phyloP scores from a whole-genome alignment of 2,888 invertebrate species.

The Digitonthophagus gazella region DNA sequence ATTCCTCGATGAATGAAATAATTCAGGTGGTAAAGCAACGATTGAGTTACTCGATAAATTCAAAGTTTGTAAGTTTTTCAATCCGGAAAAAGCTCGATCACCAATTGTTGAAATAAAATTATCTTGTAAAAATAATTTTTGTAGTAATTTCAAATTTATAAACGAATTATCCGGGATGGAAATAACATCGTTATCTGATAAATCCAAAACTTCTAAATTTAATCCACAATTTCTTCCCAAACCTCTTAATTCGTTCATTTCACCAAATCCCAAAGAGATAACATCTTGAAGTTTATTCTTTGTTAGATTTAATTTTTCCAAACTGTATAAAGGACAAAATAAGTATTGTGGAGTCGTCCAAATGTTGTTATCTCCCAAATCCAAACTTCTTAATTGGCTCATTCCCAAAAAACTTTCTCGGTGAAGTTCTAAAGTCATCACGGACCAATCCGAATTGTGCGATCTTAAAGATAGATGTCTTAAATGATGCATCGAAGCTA shows the following conservation, averaged over 20 bases:
- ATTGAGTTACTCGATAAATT: constrained; percentile 79
- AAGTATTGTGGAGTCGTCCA: constrained; percentile 71
- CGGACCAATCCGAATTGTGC: constrained; percentile 77
- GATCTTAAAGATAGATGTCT: constrained; percentile 67
- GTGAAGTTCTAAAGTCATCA: constrained; percentile 73
- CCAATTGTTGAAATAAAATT: constrained; percentile 73
- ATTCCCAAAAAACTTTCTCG: constrained; percentile 70
- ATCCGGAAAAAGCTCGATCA: constrained; percentile 71
- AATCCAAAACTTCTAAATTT: constrained; percentile 67
- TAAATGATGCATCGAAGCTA: constrained; percentile 66
- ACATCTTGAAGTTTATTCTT: constrained; percentile 77
- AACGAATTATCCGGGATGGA: constrained; percentile 69
- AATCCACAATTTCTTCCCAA: constrained; percentile 66
- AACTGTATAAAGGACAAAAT: constrained; percentile 69
- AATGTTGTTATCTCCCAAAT: constrained; percentile 74
- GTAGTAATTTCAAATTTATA: constrained; percentile 67
- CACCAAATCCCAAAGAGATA: constrained; percentile 71
- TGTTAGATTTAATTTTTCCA: constrained; percentile 70
- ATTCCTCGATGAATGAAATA: constrained; percentile 72
- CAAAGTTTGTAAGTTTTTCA: constrained; percentile 66
- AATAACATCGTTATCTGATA: constrained; percentile 72
- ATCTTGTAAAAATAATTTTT: constrained; percentile 69
- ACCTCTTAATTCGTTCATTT: constrained; percentile 67
- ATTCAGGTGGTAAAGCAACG: constrained; percentile 72
- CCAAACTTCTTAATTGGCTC: constrained; percentile 64